phyloP scores from a whole-genome alignment of 2,113 vertebrate species.

The Nibea albiflora region DNA sequence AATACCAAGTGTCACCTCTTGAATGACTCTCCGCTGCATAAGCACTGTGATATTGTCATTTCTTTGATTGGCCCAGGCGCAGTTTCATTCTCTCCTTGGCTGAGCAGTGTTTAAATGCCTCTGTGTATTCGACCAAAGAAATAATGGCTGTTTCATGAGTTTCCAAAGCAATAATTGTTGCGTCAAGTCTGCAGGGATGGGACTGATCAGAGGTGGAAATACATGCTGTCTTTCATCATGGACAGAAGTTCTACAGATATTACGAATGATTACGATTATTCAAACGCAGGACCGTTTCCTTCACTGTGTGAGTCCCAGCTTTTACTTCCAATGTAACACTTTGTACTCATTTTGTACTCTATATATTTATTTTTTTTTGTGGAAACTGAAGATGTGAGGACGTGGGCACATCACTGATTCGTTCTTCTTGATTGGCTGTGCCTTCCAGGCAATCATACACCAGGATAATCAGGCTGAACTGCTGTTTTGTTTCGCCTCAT shows the following conservation, averaged over 20 bases:
- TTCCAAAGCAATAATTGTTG: neutral
- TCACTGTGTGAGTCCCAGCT: neutral
- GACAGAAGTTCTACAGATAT: neutral
- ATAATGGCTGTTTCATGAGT: neutral
- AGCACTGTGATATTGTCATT: neutral
- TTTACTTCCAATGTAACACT: neutral
- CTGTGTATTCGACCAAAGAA: neutral
- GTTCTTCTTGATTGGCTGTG: neutral
- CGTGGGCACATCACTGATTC: neutral
- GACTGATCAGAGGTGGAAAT: neutral
- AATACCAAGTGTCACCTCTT: neutral
- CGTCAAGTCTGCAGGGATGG: neutral
- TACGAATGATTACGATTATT: too few relatives aligned
- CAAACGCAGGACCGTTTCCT: neutral
- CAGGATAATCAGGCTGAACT: neutral
- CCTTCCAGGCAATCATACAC: neutral
- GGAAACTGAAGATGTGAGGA: too few relatives aligned
- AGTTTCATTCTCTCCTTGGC: neutral
- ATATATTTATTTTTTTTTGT: neutral
- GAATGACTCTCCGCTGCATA: neutral
- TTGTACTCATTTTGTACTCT: neutral
- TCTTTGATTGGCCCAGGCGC: neutral
- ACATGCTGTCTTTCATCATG: neutral
- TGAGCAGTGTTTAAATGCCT: slow-evolving; percentile 15
- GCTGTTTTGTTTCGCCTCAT: neutral